Base-by-base conservation (phyloP, 2,113 vertebrate genomes). In the Callospermophilus lateralis region DNA sequence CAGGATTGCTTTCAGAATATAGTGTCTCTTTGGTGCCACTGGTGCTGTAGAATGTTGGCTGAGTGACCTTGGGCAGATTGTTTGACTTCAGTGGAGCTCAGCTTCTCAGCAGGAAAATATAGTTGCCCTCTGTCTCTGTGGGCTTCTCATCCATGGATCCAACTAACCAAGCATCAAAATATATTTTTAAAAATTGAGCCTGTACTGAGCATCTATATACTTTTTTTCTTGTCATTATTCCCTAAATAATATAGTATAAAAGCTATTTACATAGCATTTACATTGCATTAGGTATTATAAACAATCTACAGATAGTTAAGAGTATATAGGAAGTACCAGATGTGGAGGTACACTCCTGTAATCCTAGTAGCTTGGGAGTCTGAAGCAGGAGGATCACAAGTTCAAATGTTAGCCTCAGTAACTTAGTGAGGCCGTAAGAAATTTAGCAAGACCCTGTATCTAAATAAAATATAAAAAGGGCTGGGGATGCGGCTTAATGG, bases 71-170 rank as follows among this genome's bases (percentile, higher is more conserved):
- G 30, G n/a, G 45, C 51, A 37, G 24, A 22, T 5, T 42, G 24
- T 32, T 95, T 73, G 34, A 72, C 51, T 92, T 83, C 2, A 12
- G 55, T 73, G 63, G 55, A 73, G 22, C 42, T 45, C 55, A 74
- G 39, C 30, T 84, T 79, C 76, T 95, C 26, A 70, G 30, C 30
- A 93, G 85, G 58, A 73, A 93, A 95, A 61, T n/a, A 72, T 13
- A 79, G 16, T 6, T 11, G 51, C 6, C 4, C 45, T 79, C 45
- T 39, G 26, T 68, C 32, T 39, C 45, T 90, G 5, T 53, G 61
- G 34, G n/a, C 8, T 63, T 17, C 16, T 53, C 65, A 55, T 55
- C 76, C 34, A 68, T 39, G 45, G 24, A 39, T 32, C 58, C 51
- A 34, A 34, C 55, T 34, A 37, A 81, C 76, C 65, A 68, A 68